Conservation (phyloP, 2,797 vertebrate genomes). For the Etheostoma perlongum region DNA sequence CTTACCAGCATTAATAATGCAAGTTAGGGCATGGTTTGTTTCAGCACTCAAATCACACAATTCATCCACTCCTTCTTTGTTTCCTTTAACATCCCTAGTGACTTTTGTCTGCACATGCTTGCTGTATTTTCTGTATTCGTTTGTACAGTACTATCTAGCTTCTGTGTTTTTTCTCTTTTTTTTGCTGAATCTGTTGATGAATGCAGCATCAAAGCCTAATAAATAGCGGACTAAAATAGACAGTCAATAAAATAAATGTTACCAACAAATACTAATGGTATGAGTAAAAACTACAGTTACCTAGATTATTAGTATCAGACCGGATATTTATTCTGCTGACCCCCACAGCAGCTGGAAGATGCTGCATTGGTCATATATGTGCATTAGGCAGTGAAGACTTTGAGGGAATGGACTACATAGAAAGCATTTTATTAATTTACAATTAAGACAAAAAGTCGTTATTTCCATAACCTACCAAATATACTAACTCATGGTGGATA, state of each 20-base stretch:
- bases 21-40: conserved; percentile 31
- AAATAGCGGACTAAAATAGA: conserved; percentile 6
- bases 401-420: not conserved
- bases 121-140: conserved; percentile 31
- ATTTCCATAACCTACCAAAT: not conserved
- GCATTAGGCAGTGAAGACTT: not conserved
- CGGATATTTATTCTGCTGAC: not conserved
- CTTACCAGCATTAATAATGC: conserved; percentile 61
- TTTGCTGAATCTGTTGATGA: conserved; percentile 10
- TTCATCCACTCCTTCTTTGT: conserved; percentile 33
- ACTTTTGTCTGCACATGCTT: conserved; percentile 15
- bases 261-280: not conserved
- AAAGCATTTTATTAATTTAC: not conserved
- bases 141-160: conserved; percentile 1
- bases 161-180: not conserved
- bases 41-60: conserved; percentile 39
- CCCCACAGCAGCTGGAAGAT: not conserved
- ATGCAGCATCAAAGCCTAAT: conserved; percentile 5
- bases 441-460: not conserved
- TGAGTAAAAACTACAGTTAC: not conserved
- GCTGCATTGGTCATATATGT: not conserved
- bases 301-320: not conserved
- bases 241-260: not conserved
- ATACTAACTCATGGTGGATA: not conserved
- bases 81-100: conserved; percentile 19